Percentiles rank a stretch among this genome's conserved stretches.
These are phyloP conservation scores for Phortica okadai DNA, from an alignment of 2,888 invertebrate genomes.

Conservation along the genomic window DNA sequence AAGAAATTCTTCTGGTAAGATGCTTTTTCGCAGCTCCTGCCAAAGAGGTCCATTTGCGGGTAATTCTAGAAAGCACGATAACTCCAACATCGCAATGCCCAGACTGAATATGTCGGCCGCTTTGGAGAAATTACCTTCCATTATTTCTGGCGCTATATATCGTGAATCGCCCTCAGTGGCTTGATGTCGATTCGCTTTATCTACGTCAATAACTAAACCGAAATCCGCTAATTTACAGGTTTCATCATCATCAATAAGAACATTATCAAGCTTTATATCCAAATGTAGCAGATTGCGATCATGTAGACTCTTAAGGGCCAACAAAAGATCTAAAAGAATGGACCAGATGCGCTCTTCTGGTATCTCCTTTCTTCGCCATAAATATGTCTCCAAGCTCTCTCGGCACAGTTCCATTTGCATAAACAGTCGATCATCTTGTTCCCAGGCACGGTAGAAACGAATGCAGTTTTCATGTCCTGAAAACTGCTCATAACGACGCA, in stretches of 20 bases:
- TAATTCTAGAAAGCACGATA: conserved; percentile 83
- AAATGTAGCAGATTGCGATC: conserved; percentile 83
- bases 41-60: conserved; percentile 83
- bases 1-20: conserved; percentile 77
- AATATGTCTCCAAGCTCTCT: conserved; percentile 80
- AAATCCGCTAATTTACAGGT: conserved; percentile 85
- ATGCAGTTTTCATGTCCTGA: conserved; percentile 83
- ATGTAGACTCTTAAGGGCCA: conserved; percentile 83
- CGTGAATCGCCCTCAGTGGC: conserved; percentile 86
- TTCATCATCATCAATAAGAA: conserved; percentile 81
- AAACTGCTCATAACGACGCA: conserved; percentile 82
- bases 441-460: conserved; percentile 84
- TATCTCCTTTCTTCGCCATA: conserved; percentile 79
- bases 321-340: conserved; percentile 81
- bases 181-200: conserved; percentile 78
- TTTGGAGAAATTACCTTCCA: conserved; percentile 81
- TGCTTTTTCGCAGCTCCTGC: conserved; percentile 81
- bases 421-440: conserved; percentile 82
- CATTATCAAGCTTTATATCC: conserved; percentile 88
- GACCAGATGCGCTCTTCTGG: conserved; percentile 82
- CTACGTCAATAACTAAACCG: conserved; percentile 83
- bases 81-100: conserved; percentile 84
- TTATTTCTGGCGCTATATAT: conserved; percentile 85
- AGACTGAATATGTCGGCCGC: conserved; percentile 86
- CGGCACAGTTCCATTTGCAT: conserved; percentile 85